Conservation (phyloP, 2,113 vertebrate genomes). For the Neoarius graeffei region DNA sequence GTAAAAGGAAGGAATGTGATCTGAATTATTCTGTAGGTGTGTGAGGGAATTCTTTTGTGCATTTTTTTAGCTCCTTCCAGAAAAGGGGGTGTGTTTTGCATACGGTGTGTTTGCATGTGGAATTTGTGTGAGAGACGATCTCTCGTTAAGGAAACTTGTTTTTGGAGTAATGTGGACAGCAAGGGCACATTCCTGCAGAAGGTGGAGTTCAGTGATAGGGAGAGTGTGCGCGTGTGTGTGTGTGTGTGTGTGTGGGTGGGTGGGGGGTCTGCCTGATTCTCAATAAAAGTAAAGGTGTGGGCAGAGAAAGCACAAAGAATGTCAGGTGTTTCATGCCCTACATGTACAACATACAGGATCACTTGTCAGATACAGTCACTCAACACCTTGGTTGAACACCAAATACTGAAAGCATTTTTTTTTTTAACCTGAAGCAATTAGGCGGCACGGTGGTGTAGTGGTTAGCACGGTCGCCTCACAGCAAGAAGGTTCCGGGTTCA, state of each 20-base stretch:
- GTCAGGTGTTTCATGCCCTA: not conserved
- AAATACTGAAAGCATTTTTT: not conserved
- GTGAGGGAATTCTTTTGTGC: not conserved
- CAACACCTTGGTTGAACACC: not conserved
- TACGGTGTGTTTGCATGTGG: not conserved
- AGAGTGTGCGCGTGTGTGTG: constrained; percentile 21
- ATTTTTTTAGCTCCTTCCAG: not conserved
- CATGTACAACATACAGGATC: not conserved
- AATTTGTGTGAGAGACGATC: constrained; percentile 7
- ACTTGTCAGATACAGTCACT: not conserved
- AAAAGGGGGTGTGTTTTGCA: constrained; percentile 6
- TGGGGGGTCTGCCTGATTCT: not conserved
- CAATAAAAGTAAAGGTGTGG: not conserved
- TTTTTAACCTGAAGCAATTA: no score
- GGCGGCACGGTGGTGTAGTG: no score
- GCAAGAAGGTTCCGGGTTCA: no score
- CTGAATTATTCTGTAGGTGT: not conserved
- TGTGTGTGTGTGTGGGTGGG: constrained; percentile 13
- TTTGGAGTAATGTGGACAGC: not conserved
- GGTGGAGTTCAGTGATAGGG: constrained; percentile 6
- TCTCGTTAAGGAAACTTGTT: constrained; percentile 10
- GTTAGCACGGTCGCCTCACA: no score
- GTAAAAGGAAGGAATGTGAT: not conserved
- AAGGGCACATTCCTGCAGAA: constrained; percentile 10
- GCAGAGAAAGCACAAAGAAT: not conserved